These are phyloP conservation scores for Lasioglossum villosulum DNA, from an alignment of 2,888 invertebrate genomes.

Conservation along the genomic window DNA sequence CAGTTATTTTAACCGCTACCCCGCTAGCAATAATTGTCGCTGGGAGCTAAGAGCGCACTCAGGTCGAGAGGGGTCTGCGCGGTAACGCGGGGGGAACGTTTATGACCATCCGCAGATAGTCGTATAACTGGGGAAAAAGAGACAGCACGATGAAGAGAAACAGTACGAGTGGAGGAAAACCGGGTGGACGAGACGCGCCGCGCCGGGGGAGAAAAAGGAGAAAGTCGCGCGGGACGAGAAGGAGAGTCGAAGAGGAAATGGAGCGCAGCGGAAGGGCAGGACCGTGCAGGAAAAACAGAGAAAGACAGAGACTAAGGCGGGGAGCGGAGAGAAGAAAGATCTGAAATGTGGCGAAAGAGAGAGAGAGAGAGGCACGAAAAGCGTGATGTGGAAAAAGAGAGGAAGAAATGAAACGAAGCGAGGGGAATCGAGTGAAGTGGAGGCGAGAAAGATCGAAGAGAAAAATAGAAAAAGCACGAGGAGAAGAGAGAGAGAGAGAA, in stretches of 20 bases:
- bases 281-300: constrained; percentile 13
- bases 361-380: not conserved
- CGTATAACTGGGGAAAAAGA: constrained; percentile 56
- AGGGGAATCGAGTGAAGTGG: not conserved
- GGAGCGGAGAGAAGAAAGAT: not conserved
- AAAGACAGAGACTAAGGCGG: not conserved
- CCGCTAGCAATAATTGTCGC: constrained; percentile 66
- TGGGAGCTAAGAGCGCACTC: constrained; percentile 46
- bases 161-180: not conserved
- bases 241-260: not conserved
- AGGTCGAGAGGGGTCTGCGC: not conserved
- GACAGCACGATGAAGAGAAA: constrained; percentile 29
- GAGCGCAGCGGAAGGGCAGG: not conserved
- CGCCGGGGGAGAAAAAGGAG: not conserved
- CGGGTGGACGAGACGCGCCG: constrained; percentile 3
- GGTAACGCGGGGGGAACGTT: constrained; percentile 34
- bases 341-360: not conserved
- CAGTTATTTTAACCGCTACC: constrained; percentile 52
- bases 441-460: not conserved
- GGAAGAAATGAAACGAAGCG: constrained; percentile 5
- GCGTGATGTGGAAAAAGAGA: not conserved
- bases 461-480: not conserved
- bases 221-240: not conserved
- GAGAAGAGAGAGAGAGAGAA: not conserved
- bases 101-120: constrained; percentile 55